Evolutionary conservation across 1,140 invertebrate genomes (phyloP).

Genomic region (Leptonema lineaticorne): DNA sequence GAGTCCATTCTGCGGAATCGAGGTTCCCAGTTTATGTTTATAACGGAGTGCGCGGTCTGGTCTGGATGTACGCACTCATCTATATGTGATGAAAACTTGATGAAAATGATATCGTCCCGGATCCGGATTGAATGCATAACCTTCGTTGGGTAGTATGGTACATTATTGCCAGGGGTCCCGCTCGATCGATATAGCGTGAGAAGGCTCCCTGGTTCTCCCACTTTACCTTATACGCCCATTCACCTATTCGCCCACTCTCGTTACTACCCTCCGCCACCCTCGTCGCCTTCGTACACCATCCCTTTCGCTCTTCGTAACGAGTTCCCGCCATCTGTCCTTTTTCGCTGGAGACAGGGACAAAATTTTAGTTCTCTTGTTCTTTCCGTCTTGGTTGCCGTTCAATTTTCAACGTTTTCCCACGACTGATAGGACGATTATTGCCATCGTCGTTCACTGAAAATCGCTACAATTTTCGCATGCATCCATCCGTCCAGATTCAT

Average conservation of each 20-base stretch:
- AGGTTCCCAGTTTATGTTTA: no score
- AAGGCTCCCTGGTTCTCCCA: not conserved
- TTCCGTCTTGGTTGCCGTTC: no score
- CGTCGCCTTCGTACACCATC: not conserved
- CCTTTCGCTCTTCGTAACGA: not conserved
- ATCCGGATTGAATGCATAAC: not conserved
- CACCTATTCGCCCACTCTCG: not conserved
- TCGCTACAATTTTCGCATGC: no score
- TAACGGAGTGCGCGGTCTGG: not conserved
- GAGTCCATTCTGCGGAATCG: no score
- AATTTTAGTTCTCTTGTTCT: no score
- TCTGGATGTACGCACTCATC: not conserved
- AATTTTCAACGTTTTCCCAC: no score
- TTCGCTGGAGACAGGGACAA: not conserved
- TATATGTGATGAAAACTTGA: not conserved
- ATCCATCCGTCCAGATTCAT: no score
- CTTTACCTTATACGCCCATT: not conserved
- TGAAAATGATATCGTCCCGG: not conserved
- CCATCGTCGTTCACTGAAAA: no score
- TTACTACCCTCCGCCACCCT: not conserved
- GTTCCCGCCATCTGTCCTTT: not conserved
- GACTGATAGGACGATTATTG: no score
- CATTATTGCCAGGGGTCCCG: not conserved
- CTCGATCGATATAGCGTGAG: conserved; percentile 2
- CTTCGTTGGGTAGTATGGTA: not conserved